Evolutionary conservation across 2,888 invertebrate genomes (phyloP), one percentile per base, ranked within the genome.

Genomic region (Phalangium opilio): DNA sequence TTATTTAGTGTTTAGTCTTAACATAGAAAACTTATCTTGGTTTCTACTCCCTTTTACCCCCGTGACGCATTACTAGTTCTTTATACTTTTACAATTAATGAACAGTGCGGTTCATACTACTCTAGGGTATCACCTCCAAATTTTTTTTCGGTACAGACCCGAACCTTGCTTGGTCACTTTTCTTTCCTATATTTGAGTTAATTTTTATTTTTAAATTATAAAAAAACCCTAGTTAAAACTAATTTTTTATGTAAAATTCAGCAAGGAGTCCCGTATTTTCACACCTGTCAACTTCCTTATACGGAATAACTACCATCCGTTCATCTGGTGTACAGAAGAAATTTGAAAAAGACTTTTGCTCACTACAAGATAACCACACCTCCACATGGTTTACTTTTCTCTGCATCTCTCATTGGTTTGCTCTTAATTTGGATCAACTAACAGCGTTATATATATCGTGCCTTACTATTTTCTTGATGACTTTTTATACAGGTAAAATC

Each of bases 231-330:
- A 27, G 8, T 7, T 27, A 7, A 27, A 27, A 8, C 8, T 27
- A 27, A 27, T 27, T 27, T 27, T n/a, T n/a, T n/a, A n/a, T n/a
- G n/a, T n/a, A n/a, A n/a, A n/a, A 60, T 57, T n/a, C 18, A 85
- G 85, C 82, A 53, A 79, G 90, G 50, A 90, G 90, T 59, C 95
- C 95, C 0, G 85, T 96, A n/a, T 95, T 91, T 69, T 83, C 84
- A 2, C 91, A 93, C 63, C 70, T 95, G 59, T 85, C 81, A 61
- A 83, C 90, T 20, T 80, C 87, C 0, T 70, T 96, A 4, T 82
- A 84, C 64, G 95, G 95, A 0, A 71, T 96, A 51, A 78, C 86
- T 0, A 91, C 91, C 0, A 90, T 96, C 41, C 74, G 95, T 46
- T 85, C 91, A 0, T 90, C 85, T 63, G 76, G 77, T 7, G 85